phyloP scores from a whole-genome alignment of 2,113 vertebrate genomes.

The Phalacrocorax aristotelis region DNA sequence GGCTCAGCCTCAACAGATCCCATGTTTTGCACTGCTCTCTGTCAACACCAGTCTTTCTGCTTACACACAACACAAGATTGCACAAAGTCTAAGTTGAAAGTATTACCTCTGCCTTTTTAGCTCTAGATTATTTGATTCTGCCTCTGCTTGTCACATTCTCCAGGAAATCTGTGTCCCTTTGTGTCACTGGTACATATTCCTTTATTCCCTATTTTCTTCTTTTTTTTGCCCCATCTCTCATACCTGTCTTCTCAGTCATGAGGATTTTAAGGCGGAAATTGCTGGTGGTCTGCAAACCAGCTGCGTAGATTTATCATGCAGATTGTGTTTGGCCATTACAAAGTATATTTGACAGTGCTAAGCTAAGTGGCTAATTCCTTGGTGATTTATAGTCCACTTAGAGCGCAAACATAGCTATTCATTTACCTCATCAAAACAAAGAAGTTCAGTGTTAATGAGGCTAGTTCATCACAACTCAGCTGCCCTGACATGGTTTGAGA shows the following conservation, averaged over 20 bases:
- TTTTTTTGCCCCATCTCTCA: not conserved
- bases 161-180: not conserved
- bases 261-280: not conserved
- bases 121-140: not conserved
- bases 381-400: conserved; percentile 24
- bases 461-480: not conserved
- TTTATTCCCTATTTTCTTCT: not conserved
- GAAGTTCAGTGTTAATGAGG: not conserved
- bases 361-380: not conserved
- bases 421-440: conserved; percentile 20
- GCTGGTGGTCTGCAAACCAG: not conserved
- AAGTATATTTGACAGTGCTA: conserved; percentile 25
- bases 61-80: accelerated
- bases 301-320: not conserved
- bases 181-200: not conserved
- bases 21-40: not conserved
- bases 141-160: accelerated
- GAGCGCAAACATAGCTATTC: not conserved
- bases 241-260: not conserved
- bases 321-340: conserved; percentile 8
- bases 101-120: not conserved
- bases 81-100: not conserved
- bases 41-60: not conserved
- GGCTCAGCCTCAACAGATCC: not conserved
- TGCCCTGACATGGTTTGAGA: not conserved